Percentiles rank a stretch among this genome's conserved stretches.
phyloP scores from a whole-genome alignment of 2,113 vertebrate genomes.

The Mustela lutreola region DNA sequence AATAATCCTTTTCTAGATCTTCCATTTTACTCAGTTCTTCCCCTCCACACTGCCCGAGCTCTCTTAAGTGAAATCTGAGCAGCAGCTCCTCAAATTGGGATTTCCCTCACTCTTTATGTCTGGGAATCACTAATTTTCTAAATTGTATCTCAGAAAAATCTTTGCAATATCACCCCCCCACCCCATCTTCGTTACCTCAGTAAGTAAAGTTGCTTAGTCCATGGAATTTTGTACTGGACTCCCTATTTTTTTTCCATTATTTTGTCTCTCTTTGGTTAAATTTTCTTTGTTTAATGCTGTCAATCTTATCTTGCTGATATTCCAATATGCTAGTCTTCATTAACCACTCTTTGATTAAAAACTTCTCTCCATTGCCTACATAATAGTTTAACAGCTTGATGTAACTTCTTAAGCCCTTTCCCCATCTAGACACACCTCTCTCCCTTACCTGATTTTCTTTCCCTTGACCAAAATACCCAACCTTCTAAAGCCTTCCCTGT shows the following conservation, averaged over 20 bases:
- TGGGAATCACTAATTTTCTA: background rate
- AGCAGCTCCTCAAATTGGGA: background rate
- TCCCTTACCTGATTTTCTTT: background rate
- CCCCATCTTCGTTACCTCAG: background rate
- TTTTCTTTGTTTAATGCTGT: background rate
- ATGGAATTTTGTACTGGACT: background rate
- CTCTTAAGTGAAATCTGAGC: background rate
- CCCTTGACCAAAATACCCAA: background rate
- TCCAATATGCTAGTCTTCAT: background rate
- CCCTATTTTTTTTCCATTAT: background rate
- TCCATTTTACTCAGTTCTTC: too few relatives aligned
- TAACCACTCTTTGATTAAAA: background rate
- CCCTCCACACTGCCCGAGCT: accelerated
- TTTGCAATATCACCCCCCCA: background rate
- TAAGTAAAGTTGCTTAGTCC: background rate
- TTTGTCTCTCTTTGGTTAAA: background rate
- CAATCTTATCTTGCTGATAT: background rate
- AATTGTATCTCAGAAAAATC: background rate
- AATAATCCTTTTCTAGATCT: background rate
- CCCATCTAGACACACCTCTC: background rate
- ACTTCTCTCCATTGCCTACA: background rate
- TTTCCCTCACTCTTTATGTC: background rate
- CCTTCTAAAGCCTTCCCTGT: background rate
- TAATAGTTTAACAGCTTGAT: background rate
- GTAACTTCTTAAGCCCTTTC: background rate